Evolutionary conservation across 1,140 invertebrate genomes (phyloP), one percentile per base, ranked within the genome.

Genomic region (Saccostrea cuccullata): DNA sequence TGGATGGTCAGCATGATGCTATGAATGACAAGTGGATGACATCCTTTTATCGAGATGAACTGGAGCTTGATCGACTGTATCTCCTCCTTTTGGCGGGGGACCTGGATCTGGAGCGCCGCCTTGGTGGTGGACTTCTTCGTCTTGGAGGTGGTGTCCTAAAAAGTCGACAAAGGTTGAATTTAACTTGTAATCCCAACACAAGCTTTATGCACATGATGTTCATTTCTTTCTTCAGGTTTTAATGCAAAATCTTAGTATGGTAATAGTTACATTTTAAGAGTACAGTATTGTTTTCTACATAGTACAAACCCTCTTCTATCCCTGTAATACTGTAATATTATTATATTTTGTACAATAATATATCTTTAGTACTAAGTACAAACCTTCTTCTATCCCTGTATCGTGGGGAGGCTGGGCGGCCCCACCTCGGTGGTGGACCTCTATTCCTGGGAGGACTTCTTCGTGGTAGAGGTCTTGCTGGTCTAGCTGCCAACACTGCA

Each of bases 401-500:
- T 90, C 93, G 91, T 12, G 94, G 95, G 89, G 90, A 95, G 88
- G 92, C 95, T 89, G 93, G 92, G 56, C 94, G 92, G 20, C 82
- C 82, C 94, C 95, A 96, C 91, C 95, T 94, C 13, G 96, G 96
- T 91, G 96, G 96, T 56, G 96, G 96, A 26, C 97, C 95, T 9
- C 97, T 96, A 47, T 47, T 47, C n/a, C 92, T 88, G 13, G 91
- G 92, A 73, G 91, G 91, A 47, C 92, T 90, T 56, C 95, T 84
- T 23, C 92, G 82, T 64, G 96, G 96, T 20, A 96, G 96, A 17
- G 95, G 94, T 12, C 96, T 96, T 55, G 97, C 96, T 5, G 96
- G 96, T 91, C 97, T 97, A 56, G 97, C 97, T 85, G 98, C 95
- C 90, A 98, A 95, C 73, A 99, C 98, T 36, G 98, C 98, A 67